phyloP scores from a whole-genome alignment of 1,140 invertebrate genomes.

The Octopus bimaculoides region DNA sequence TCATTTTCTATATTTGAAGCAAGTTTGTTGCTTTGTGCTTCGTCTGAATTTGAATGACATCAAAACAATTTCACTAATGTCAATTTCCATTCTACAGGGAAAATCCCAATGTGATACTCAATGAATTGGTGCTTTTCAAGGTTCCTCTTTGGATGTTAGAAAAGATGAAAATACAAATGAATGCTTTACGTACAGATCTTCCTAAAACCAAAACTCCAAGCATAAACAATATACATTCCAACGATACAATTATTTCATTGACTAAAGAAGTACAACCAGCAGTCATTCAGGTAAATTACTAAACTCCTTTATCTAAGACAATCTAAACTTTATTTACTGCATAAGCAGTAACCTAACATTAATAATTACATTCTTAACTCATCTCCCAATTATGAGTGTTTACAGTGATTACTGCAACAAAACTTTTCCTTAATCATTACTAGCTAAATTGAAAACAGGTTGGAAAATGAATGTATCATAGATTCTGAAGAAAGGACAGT shows the following conservation, averaged over 20 bases:
- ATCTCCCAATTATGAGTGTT: no score
- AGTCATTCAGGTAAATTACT: neutral
- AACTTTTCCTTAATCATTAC: no score
- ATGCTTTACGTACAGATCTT: slow-evolving; percentile 50
- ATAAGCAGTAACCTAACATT: no score
- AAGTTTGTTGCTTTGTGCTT: no score
- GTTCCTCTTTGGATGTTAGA: slow-evolving; percentile 71
- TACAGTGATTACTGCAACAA: no score
- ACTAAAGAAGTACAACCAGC: neutral
- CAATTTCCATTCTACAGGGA: slow-evolving; percentile 55
- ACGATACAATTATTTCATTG: neutral
- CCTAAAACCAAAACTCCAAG: slow-evolving; percentile 22
- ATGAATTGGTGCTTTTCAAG: slow-evolving; percentile 71
- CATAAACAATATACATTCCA: neutral
- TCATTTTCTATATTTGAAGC: no score
- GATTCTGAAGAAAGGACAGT: no score
- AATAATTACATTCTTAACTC: no score
- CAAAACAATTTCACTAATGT: neutral
- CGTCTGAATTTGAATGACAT: neutral
- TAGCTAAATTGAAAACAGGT: no score
- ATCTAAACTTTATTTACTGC: no score
- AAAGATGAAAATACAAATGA: slow-evolving; percentile 65
- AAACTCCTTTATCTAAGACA: no score
- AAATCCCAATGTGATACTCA: slow-evolving; percentile 65
- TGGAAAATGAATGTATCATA: no score